Base-by-base conservation (phyloP, 2,797 vertebrate genomes). In the Eremophila alpestris region DNA sequence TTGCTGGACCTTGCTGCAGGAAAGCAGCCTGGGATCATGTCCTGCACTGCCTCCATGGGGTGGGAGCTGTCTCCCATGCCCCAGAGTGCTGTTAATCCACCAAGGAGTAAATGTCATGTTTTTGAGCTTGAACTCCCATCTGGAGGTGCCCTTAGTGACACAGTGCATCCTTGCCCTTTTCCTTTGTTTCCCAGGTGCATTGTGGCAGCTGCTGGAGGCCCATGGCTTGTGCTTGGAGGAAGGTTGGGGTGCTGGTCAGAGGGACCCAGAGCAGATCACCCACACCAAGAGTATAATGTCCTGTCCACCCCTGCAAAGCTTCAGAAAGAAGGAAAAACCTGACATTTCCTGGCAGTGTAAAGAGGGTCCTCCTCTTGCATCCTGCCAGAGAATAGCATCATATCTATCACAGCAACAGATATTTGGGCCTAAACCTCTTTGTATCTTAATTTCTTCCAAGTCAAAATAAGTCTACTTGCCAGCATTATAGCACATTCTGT, bases 381-480 rank as follows among this genome's bases (percentile, higher is more conserved):
- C 29, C 26, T 67, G 56, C 18, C 43, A 74, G 34, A 70, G 56
- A 70, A 54, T 20, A 70, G 40, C 34, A 54, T 24, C 51, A 14
- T 22, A 27, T 46, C 51, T 51, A 11, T 49, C 46, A 40, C 24
- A 76, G 32, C 27, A 70, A 52, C 48, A 67, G 60, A 59, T 59
- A 87, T 46, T 76, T 70, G 52, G 23, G 12, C 5, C 43, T 81
- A 71, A 83, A 75, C 7, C 7, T 60, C 67, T 46, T 40, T 68
- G 30, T 56, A 56, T 74, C 64, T 82, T 79, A 76, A 89, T 87
- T 88, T 84, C 78, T 87, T 82, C 43, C 41, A 19, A 80, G 59
- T 70, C 43, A 83, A 93, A 96, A 76, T 65, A 89, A 92, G 56
- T 84, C 82, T 90, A 49, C 40, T 95, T 95, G 45, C 4, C 62